Percentiles rank a stretch among this genome's conserved stretches.
phyloP scores from a whole-genome alignment of 2,888 invertebrate species.

The Arctia plantaginis region DNA sequence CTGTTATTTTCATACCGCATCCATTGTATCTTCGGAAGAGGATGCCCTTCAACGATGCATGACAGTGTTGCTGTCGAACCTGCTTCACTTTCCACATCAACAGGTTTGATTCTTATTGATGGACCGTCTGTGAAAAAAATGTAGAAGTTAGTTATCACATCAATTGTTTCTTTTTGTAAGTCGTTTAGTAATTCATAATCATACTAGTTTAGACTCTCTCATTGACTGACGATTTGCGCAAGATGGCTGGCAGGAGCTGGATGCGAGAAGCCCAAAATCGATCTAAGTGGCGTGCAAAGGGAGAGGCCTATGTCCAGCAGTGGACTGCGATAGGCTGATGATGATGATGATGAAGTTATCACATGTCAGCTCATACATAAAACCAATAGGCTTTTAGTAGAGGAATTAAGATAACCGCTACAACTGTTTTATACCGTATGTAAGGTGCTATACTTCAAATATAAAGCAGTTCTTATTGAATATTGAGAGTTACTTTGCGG shows the following conservation, averaged over 20 bases:
- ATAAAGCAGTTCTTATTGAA: too few relatives aligned
- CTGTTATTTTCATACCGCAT: constrained; percentile 91
- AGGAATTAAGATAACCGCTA: background rate
- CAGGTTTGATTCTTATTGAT: constrained; percentile 90
- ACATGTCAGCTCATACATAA: background rate
- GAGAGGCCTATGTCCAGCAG: too few relatives aligned
- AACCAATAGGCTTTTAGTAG: background rate
- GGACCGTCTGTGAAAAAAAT: constrained; percentile 89
- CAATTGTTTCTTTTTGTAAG: too few relatives aligned
- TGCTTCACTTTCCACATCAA: constrained; percentile 92
- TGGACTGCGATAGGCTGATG: too few relatives aligned
- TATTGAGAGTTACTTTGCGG: background rate
- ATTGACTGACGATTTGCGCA: too few relatives aligned
- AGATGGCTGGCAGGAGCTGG: too few relatives aligned
- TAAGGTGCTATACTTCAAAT: too few relatives aligned
- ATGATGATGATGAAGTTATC: too few relatives aligned
- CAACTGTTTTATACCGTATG: background rate
- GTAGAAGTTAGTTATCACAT: background rate
- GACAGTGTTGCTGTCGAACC: constrained; percentile 91
- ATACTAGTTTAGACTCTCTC: too few relatives aligned
- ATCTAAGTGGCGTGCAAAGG: too few relatives aligned
- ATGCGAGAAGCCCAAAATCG: too few relatives aligned
- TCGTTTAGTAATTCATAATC: too few relatives aligned
- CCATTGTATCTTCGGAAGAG: constrained; percentile 95
- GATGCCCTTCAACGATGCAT: constrained; percentile 96